Evolutionary conservation across 2,888 invertebrate genomes (phyloP).

Genomic region (Conchocele bisecta): DNA sequence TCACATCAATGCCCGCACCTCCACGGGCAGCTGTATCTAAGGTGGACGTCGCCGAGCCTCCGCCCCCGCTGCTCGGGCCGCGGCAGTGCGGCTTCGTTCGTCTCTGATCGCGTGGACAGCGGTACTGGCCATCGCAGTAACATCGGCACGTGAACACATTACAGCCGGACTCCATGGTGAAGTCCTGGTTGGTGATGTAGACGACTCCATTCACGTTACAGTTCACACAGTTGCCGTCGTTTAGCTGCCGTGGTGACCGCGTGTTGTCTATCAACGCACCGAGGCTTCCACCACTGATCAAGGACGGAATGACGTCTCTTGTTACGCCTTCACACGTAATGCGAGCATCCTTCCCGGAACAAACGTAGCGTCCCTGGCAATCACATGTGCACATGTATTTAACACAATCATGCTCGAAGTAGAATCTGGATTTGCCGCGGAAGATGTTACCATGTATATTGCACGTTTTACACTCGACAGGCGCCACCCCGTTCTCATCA

Average conservation of each 20-base stretch:
- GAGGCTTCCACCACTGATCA: slow-evolving; percentile 1
- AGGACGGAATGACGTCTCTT: not conserved
- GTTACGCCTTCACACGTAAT: slow-evolving; percentile 26
- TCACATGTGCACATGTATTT: slow-evolving; percentile 60
- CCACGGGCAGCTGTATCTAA: no score
- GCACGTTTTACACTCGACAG: slow-evolving; percentile 50
- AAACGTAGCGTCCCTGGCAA: slow-evolving; percentile 56
- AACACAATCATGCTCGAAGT: slow-evolving; percentile 37
- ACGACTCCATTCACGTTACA: slow-evolving; percentile 18
- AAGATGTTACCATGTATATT: slow-evolving; percentile 49
- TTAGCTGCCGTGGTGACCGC: slow-evolving; percentile 13
- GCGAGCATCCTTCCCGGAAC: slow-evolving; percentile 42
- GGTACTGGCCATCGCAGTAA: slow-evolving; percentile 65
- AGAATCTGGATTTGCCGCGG: slow-evolving; percentile 48
- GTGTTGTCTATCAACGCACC: not conserved
- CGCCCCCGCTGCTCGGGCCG: slow-evolving; percentile 1
- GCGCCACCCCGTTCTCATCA: slow-evolving; percentile 25
- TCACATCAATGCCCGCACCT: not conserved
- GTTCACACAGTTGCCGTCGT: slow-evolving; percentile 12
- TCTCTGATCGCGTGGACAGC: slow-evolving; percentile 59
- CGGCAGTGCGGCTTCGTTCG: slow-evolving; percentile 26
- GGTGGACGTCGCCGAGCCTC: not conserved
- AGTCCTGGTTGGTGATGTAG: slow-evolving; percentile 57
- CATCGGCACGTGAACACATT: slow-evolving; percentile 67
- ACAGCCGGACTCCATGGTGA: slow-evolving; percentile 62